A percentile compares a stretch with the other conserved stretches of the same genome.
These are phyloP conservation scores for Epinotia demarniana DNA, from an alignment of 2,888 invertebrate species.

Conservation along the genomic window DNA sequence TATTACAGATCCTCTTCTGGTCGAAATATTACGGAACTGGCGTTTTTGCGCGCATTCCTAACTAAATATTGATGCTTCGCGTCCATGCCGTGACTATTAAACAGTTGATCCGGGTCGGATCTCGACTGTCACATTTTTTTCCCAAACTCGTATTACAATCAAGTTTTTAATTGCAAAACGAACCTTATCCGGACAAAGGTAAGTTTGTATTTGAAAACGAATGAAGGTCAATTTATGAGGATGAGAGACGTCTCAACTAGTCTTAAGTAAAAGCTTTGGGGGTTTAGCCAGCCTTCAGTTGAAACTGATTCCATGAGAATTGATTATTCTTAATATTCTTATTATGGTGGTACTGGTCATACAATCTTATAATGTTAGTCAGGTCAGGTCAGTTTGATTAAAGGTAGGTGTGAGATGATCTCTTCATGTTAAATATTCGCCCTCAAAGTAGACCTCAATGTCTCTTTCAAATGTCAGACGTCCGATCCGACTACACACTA, in stretches of 20 bases:
- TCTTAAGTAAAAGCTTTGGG: conserved; percentile 19
- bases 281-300: not conserved
- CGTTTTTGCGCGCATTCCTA: conserved; percentile 72
- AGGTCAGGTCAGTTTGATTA: no score
- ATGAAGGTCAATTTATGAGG: not conserved
- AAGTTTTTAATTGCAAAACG: not conserved
- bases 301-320: not conserved
- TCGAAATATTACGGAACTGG: conserved; percentile 66
- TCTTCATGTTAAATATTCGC: not conserved
- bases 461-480: not conserved
- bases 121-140: conserved; percentile 8
- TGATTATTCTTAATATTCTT: not conserved
- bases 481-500: not conserved
- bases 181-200: not conserved
- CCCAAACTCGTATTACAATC: conserved; percentile 6
- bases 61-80: conserved; percentile 60
- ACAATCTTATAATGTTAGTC: no score
- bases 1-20: conserved; percentile 49
- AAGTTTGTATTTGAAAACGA: conserved; percentile 6
- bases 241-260: not conserved
- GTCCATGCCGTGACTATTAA: conserved; percentile 41
- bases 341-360: not conserved
- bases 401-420: not conserved
- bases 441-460: not conserved
- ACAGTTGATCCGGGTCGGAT: conserved; percentile 62